Evolutionary conservation across 2,113 vertebrate genomes (phyloP).

Genomic region (Haemorhous mexicanus): DNA sequence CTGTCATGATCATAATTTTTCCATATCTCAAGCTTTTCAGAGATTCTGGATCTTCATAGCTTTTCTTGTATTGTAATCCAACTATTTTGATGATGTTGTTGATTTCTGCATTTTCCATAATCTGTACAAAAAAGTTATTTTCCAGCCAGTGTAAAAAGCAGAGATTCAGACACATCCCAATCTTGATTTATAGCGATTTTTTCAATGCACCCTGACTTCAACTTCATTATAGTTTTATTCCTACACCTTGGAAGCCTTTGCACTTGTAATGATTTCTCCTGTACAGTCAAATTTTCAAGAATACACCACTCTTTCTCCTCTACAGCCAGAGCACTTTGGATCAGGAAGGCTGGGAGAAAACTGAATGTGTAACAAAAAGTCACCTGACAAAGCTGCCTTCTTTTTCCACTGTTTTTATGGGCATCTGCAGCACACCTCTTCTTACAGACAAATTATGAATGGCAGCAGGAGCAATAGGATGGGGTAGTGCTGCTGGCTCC

Average conservation of each 20-base stretch:
- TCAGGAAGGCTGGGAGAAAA: background rate
- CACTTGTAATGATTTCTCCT: background rate
- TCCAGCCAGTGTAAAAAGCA: background rate
- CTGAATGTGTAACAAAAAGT: background rate
- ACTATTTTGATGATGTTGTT: constrained; percentile 99
- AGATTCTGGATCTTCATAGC: constrained; percentile 97
- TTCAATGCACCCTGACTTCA: background rate
- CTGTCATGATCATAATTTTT: constrained; percentile 99
- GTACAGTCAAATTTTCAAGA: background rate
- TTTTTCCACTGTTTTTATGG: background rate
- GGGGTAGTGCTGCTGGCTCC: background rate
- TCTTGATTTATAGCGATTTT: background rate
- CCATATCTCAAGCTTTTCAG: constrained; percentile 92
- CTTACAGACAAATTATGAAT: background rate
- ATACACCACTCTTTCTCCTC: background rate
- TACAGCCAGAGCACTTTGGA: background rate
- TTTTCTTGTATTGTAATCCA: constrained; percentile 98
- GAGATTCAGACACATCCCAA: background rate
- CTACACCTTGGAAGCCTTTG: background rate
- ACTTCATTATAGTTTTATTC: background rate
- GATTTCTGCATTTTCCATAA: constrained; percentile 99
- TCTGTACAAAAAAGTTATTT: constrained; percentile 69
- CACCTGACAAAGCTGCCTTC: background rate
- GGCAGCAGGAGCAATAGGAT: background rate
- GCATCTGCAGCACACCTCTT: background rate